Evolutionary conservation across 2,888 invertebrate species (phyloP), one percentile per base, ranked within the genome.

Genomic region (Lasioglossum villosulum): DNA sequence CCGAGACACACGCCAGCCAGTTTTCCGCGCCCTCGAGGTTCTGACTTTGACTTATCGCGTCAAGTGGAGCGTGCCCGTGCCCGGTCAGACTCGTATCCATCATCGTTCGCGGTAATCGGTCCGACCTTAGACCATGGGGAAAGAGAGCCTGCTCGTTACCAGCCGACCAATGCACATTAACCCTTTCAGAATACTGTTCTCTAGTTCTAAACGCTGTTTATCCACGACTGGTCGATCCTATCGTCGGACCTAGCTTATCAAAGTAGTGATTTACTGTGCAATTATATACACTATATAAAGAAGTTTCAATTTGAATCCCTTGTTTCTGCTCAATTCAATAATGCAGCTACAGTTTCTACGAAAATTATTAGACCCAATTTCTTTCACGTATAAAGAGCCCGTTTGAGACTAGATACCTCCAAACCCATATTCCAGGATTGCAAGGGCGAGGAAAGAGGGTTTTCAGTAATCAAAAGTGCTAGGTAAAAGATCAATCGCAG

Each of bases 41-140:
- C 75, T 63, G 71, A 59, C 75, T 83, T 83, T 68, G 84, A 77
- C 45, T 80, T 66, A 75, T 84, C 72, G 74, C 72, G 37, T 70
- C 75, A 78, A 77, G 59, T 39, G 30, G 45, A 80, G 45, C 56
- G 52, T 30, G 73, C 59, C 52, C 59, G 42, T 59, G 72, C 66
- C 42, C 56, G 77, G 37, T 68, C 75, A 70, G 68, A 82, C 79
- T 77, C 56, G 75, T 75, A 84, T 76, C 56, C 84, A 79, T 82
- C 72, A 78, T 81, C 78, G 76, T 76, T 76, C 78, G 73, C 63
- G 74, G 59, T 82, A 89, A 89, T 89, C 73, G 66, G 10, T 45
- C 37, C 52, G 77, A 77, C 72, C 68, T 59, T 79, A 48, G 45
- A 34, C 72, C 45, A 16, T 59, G 37, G 66, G 27, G 59, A 75